phyloP scores from a whole-genome alignment of 2,888 invertebrate species.

The Trichopoda pennipes region DNA sequence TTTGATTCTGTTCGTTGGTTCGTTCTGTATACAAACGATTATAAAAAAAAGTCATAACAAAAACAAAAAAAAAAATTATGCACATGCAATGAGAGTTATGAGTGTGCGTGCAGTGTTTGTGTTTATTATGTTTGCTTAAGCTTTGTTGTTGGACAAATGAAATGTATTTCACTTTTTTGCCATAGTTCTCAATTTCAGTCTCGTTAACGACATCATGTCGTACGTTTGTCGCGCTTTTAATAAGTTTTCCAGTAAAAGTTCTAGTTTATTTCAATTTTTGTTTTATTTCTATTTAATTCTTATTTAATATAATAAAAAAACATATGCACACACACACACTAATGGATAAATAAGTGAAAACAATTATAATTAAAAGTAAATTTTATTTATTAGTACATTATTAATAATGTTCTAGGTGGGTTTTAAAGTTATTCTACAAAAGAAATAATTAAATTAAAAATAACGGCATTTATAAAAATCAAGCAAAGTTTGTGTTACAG shows the following conservation, averaged over 20 bases:
- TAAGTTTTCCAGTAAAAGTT: constrained; percentile 16
- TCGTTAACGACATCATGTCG: constrained; percentile 79
- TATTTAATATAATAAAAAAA: constrained; percentile 22
- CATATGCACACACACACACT: constrained; percentile 9
- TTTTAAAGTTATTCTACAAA: background rate
- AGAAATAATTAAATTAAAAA: background rate
- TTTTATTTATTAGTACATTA: background rate
- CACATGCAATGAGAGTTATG: constrained; percentile 52
- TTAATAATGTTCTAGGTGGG: background rate
- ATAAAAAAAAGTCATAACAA: constrained; percentile 6
- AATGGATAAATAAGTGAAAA: constrained; percentile 23
- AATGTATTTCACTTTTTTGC: constrained; percentile 77
- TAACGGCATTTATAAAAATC: background rate
- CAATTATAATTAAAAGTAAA: constrained; percentile 41
- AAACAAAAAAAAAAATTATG: constrained; percentile 16
- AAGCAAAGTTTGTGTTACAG: background rate
- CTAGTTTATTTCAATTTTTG: background rate
- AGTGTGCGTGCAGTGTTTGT: background rate
- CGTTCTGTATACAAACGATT: constrained; percentile 30
- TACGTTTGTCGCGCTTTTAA: constrained; percentile 72
- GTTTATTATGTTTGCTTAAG: constrained; percentile 3
- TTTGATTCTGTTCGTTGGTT: constrained; percentile 38
- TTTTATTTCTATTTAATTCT: constrained; percentile 18
- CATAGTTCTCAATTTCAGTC: constrained; percentile 73
- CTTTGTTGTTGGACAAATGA: constrained; percentile 70